These are phyloP conservation scores for Cathartes aura DNA, from an alignment of 2,113 vertebrate genomes.

Conservation along the genomic window DNA sequence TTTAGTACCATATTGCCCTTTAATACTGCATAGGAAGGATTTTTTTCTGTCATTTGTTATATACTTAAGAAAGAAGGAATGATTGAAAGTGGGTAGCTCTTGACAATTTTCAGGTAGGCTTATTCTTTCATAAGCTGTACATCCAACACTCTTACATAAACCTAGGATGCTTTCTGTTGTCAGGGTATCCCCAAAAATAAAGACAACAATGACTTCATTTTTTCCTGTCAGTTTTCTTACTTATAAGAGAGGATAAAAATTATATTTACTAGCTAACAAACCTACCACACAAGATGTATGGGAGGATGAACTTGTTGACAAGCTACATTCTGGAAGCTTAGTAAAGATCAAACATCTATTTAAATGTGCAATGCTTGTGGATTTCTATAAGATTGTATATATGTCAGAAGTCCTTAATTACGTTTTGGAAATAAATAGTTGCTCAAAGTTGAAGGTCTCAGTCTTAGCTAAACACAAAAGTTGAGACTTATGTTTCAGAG, in stretches of 20 bases:
- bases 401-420: neutral
- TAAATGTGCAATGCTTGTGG: neutral
- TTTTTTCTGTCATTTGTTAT: slow-evolving; percentile 3
- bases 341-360: neutral
- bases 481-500: neutral
- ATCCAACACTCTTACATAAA: slow-evolving; percentile 32
- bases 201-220: slow-evolving; percentile 33
- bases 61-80: slow-evolving; percentile 30
- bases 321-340: neutral
- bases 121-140: slow-evolving; percentile 13
- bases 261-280: neutral
- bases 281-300: neutral
- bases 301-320: slow-evolving; percentile 53
- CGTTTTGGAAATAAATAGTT: neutral
- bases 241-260: neutral
- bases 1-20: slow-evolving; percentile 19
- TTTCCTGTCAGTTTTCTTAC: neutral
- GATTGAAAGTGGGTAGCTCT: slow-evolving; percentile 54
- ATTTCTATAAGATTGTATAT: neutral
- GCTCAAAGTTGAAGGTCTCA: neutral
- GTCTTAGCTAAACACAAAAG: neutral
- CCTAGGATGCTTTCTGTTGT: slow-evolving; percentile 9
- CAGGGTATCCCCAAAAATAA: slow-evolving; percentile 35
- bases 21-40: slow-evolving; percentile 1
- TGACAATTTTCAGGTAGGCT: slow-evolving; percentile 53